Percentiles rank a stretch among this genome's conserved stretches.
These are phyloP conservation scores for Tetranychus urticae DNA, from an alignment of 1,140 invertebrate species.

Conservation along the genomic window DNA sequence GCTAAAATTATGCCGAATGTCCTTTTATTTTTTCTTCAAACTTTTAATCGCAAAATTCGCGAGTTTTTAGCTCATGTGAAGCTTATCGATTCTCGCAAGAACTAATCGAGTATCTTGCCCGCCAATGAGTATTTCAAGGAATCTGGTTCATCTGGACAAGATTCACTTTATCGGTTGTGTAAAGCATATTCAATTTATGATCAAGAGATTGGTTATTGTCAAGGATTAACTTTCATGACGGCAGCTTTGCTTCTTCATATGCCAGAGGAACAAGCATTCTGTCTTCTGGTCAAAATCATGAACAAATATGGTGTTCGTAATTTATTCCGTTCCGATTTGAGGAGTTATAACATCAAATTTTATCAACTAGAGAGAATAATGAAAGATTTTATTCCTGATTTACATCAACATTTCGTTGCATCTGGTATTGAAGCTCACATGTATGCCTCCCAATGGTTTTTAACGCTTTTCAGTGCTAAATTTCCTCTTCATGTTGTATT, in stretches of 20 bases:
- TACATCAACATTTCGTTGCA: slow-evolving; percentile 70
- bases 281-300: slow-evolving; percentile 86
- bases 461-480: slow-evolving; percentile 91
- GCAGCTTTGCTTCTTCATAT: slow-evolving; percentile 87
- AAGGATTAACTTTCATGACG: slow-evolving; percentile 87
- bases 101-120: slow-evolving; percentile 93
- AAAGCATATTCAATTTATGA: slow-evolving; percentile 94
- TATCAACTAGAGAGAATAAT: slow-evolving; percentile 89
- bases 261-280: slow-evolving; percentile 98
- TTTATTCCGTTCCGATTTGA: slow-evolving; percentile 91
- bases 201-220: slow-evolving; percentile 91
- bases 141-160: slow-evolving; percentile 52
- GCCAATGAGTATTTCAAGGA: slow-evolving; percentile 95
- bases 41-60: no score
- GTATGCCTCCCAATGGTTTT: slow-evolving; percentile 99
- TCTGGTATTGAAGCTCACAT: slow-evolving; percentile 81
- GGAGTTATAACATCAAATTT: slow-evolving; percentile 70
- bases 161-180: slow-evolving; percentile 78
- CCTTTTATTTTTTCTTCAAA: no score
- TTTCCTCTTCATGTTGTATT: slow-evolving; percentile 94
- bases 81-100: slow-evolving; percentile 75
- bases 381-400: slow-evolving; percentile 63
- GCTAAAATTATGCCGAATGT: no score
- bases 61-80: slow-evolving; percentile 71
- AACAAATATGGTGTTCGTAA: slow-evolving; percentile 81